Evolutionary conservation across 1,140 invertebrate species (phyloP), one percentile per base, ranked within the genome.

Genomic region (Rhynchophorus ferrugineus): DNA sequence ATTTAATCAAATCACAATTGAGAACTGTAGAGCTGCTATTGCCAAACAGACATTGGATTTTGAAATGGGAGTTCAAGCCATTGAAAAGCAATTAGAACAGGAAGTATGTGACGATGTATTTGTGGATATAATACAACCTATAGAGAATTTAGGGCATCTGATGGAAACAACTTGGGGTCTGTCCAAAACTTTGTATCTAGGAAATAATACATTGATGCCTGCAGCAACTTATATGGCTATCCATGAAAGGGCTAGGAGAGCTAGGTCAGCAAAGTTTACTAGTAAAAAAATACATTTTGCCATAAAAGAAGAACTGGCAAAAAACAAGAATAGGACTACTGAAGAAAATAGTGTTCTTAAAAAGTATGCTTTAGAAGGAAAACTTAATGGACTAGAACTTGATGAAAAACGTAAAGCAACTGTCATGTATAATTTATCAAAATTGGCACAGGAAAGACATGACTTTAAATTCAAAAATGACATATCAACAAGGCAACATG

Each of bases 151-250:
- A 1, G 78, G 79, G 18, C 76, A 75, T 6, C 80, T 85, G 16
- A 71, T 95, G 29, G 85, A 90, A 62, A 78, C 82, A 22, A 89
- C 87, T n/a, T 93, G 87, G 87, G 87, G 87, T 21, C 76, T 90
- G 54, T 81, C 88, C 0, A 93, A 91, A 68, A 82, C 84, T 19
- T 69, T 95, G 8, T 90, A 85, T 64, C 73, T 87, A 43, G 84
- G 87, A n/a, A 86, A 87, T 63, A 82, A 80, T 59, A 81, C 81
- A n/a, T 60, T 86, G 16, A 87, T 91, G 76, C 82, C 87, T 6
- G 83, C 82, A 5, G 80, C 82, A 61, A 81, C 75, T 21, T 92
- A 90, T 61, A 69, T 83, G 47, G 75, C 79, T 50, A 84, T 91
- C 44, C 82, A 88, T 58, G 78, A 84, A 51, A 69, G 86, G 57